Base-by-base conservation (phyloP, 2,888 invertebrate species). In the Bugula neritina region DNA sequence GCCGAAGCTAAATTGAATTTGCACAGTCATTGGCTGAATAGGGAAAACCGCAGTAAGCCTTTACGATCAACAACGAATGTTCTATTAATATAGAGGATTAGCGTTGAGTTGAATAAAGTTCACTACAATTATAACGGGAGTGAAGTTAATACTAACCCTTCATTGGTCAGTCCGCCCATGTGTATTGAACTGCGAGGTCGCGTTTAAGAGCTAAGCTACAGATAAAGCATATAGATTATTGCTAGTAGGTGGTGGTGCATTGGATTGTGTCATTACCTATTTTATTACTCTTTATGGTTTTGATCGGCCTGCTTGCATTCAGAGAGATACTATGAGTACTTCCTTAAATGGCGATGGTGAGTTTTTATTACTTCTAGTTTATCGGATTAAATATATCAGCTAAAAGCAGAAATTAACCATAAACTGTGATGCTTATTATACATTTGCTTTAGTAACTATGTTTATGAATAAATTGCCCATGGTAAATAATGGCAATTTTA, bases 301-400 rank as follows among this genome's bases (percentile, higher is more conserved):
- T 31, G 63, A 31, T 63, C 31, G 27, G 31, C 10, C 25, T 31
- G 17, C 29, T 63, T 21, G 34, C 31, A 63, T 25, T 5, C 63
- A 63, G 25, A 5, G 57, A 21, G 5, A 27, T 31, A 63, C 25
- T 27, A 63, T 63, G 63, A 63, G 31, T 34, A 31, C 63, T 63
- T 63, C 63, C 63, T 63, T 63, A 31, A 63, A 63, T 34, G 63
- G 63, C 31, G 63, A 63, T 63, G 63, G 63, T 63, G 31, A 63
- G 63, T 63, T 63, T 5, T 34, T 43, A 10, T n/a, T n/a, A n/a
- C n/a, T n/a, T n/a, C n/a, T n/a, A n/a, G n/a, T n/a, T n/a, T n/a
- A n/a, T n/a, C n/a, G n/a, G n/a, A n/a, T n/a, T n/a, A n/a, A n/a
- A n/a, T n/a, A n/a, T n/a, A n/a, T n/a, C n/a, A n/a, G n/a, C n/a